Conservation (phyloP, 2,888 invertebrate species). For the Drepana falcataria region DNA sequence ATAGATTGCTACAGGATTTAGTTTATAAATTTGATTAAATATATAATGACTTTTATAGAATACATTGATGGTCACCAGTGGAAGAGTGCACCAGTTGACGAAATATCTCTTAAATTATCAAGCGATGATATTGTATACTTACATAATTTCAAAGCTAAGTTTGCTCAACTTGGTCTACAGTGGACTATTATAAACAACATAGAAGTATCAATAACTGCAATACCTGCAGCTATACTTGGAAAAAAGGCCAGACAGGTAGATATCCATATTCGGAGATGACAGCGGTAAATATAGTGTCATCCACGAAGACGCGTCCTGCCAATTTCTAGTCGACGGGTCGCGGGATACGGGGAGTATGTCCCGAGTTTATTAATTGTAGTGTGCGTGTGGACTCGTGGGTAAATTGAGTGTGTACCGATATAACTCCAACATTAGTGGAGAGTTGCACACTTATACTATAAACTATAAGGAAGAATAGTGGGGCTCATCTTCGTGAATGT, state of each 20-base stretch:
- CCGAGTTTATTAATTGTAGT: too few relatives aligned
- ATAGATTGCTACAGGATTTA: too few relatives aligned
- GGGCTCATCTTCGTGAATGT: background rate
- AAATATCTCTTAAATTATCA: constrained; percentile 42
- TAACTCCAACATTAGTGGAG: too few relatives aligned
- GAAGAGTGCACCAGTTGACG: constrained; percentile 45
- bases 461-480: too few relatives aligned
- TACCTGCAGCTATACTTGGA: constrained; percentile 82
- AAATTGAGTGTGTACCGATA: too few relatives aligned
- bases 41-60: constrained; percentile 42
- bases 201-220: constrained; percentile 65
- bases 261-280: too few relatives aligned
- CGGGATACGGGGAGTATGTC: too few relatives aligned
- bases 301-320: too few relatives aligned
- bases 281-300: too few relatives aligned
- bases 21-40: background rate
- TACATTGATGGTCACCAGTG: constrained; percentile 61
- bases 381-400: too few relatives aligned
- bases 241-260: constrained; percentile 76
- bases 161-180: constrained; percentile 79
- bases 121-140: constrained; percentile 74
- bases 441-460: too few relatives aligned
- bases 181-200: constrained; percentile 58
- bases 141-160: constrained; percentile 71
- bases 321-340: too few relatives aligned